These are phyloP conservation scores for Leucosticte australis DNA, from an alignment of 2,113 vertebrate genomes.

Conservation along the genomic window DNA sequence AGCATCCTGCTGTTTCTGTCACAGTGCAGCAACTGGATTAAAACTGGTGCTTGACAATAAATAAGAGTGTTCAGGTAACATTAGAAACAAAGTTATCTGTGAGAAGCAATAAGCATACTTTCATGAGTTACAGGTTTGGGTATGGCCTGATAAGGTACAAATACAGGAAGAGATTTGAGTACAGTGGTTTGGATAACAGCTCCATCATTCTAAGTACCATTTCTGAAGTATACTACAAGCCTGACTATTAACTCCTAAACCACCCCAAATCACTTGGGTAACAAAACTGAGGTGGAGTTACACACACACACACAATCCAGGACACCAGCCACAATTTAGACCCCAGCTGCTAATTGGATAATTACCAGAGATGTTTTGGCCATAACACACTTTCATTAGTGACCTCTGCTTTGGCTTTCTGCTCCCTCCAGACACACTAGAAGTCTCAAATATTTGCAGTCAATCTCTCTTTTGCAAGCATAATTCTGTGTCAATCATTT, in stretches of 20 bases:
- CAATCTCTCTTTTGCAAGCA: not conserved
- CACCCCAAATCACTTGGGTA: not conserved
- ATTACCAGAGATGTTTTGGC: not conserved
- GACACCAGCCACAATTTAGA: not conserved
- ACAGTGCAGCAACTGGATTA: not conserved
- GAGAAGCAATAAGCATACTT: not conserved
- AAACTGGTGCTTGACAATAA: not conserved
- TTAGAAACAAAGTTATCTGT: not conserved
- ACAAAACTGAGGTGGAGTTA: not conserved
- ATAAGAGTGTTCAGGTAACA: not conserved
- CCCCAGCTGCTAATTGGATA: not conserved
- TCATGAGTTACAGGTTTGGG: not conserved
- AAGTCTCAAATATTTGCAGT: not conserved
- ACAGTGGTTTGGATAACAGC: not conserved
- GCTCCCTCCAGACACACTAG: not conserved
- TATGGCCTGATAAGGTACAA: rapidly evolving
- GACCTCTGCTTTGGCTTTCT: not conserved
- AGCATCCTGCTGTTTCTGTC: not conserved
- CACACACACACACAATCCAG: not conserved
- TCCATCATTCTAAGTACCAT: not conserved
- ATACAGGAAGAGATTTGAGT: not conserved
- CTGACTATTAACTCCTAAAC: not conserved
- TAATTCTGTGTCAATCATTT: not conserved
- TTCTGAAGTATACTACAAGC: not conserved
- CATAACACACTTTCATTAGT: not conserved